These are phyloP conservation scores for Numenius arquata DNA, from an alignment of 2,113 vertebrate species.

Conservation along the genomic window DNA sequence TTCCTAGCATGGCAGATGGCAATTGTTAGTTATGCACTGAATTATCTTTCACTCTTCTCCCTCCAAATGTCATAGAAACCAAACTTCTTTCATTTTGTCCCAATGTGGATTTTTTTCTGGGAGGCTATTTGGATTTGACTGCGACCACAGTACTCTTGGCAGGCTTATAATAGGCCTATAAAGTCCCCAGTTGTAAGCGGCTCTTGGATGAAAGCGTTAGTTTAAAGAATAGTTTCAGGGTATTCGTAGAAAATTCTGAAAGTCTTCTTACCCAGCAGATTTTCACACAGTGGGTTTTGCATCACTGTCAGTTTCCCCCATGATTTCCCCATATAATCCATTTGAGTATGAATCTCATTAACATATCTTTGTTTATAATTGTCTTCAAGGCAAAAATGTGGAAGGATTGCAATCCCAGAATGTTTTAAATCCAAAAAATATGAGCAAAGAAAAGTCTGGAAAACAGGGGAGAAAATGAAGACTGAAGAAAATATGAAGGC, in stretches of 20 bases:
- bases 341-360: conserved; percentile 3
- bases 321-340: background rate
- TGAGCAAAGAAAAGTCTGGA: background rate
- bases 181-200: conserved; percentile 22
- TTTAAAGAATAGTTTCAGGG: conserved; percentile 19
- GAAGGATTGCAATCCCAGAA: background rate
- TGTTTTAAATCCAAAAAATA: conserved; percentile 13
- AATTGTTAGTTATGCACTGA: background rate
- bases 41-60: background rate
- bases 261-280: background rate
- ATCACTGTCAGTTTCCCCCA: background rate
- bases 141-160: conserved; percentile 48
- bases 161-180: conserved; percentile 29
- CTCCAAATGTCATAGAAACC: conserved; percentile 5
- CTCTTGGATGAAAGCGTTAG: conserved; percentile 12
- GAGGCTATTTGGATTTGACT: conserved; percentile 19
- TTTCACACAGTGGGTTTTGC: background rate
- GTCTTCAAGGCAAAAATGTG: conserved; percentile 28
- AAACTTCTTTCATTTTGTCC: conserved; percentile 25
- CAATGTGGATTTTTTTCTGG: background rate
- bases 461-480: background rate
- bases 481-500: background rate
- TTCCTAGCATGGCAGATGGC: background rate
- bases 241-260: conserved; percentile 22
- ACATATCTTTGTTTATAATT: conserved; percentile 4